Evolutionary conservation across 2,888 invertebrate genomes (phyloP).

Genomic region (Dimorphilus gyrociliatus): DNA sequence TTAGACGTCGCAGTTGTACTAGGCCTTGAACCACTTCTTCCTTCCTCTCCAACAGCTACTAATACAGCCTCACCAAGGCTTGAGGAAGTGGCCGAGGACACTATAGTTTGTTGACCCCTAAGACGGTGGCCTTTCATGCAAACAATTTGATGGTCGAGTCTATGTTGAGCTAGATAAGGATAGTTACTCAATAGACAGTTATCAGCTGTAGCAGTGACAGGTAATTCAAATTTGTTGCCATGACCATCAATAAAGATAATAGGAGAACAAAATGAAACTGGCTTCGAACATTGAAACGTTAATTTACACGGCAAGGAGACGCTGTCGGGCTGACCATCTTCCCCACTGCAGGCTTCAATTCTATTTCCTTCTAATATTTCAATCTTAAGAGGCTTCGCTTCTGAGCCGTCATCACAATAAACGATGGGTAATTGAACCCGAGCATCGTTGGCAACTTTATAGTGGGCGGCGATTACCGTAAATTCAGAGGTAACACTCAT

Average conservation of each 20-base stretch:
- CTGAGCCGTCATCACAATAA: too few species aligned
- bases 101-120: too few species aligned
- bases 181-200: slow-evolving; percentile 36
- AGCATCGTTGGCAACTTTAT: too few species aligned
- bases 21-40: slow-evolving; percentile 18
- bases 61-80: slow-evolving; percentile 26
- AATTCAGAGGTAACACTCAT: slow-evolving; percentile 26
- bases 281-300: slow-evolving; percentile 22
- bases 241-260: slow-evolving; percentile 24
- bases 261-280: slow-evolving; percentile 26
- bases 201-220: slow-evolving; percentile 34
- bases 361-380: too few species aligned
- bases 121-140: too few species aligned
- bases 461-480: slow-evolving; percentile 16
- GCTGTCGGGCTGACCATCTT: slow-evolving; percentile 21
- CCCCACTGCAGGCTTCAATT: slow-evolving; percentile 19
- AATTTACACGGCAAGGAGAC: slow-evolving; percentile 19
- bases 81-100: too few species aligned
- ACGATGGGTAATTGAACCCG: too few species aligned
- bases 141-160: slow-evolving; percentile 34
- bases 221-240: slow-evolving; percentile 22
- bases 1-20: slow-evolving; percentile 32
- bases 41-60: slow-evolving; percentile 20
- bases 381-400: too few species aligned
- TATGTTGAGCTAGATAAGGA: slow-evolving; percentile 32